phyloP scores from a whole-genome alignment of 2,797 vertebrate species.

The Gymnothorax reevesii region DNA sequence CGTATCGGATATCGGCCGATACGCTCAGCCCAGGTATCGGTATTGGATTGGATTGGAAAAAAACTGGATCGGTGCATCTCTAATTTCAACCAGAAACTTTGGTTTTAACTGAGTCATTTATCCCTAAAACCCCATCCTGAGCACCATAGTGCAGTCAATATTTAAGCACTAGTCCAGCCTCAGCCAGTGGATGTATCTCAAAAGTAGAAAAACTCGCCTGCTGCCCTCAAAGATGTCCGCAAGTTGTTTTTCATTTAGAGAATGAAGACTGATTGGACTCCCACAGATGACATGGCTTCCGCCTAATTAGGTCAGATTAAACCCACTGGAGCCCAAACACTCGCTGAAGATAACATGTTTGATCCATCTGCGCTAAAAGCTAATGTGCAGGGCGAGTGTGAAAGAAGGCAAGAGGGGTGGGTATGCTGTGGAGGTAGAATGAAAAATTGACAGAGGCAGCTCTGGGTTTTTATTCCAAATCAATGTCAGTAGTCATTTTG shows the following conservation, averaged over 20 bases:
- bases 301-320: slow-evolving; percentile 35
- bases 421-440: slow-evolving; percentile 3
- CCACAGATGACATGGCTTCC: slow-evolving; percentile 21
- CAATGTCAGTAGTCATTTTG: slow-evolving; percentile 53
- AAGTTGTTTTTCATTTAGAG: slow-evolving; percentile 32
- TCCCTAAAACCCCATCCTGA: not conserved
- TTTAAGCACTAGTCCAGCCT: not conserved
- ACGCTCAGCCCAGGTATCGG: too few species aligned
- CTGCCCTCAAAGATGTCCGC: not conserved
- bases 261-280: slow-evolving; percentile 37
- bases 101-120: not conserved
- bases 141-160: not conserved
- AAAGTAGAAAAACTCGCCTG: not conserved
- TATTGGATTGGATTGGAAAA: too few species aligned
- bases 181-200: not conserved
- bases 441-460: slow-evolving; percentile 48
- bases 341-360: not conserved
- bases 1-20: too few species aligned
- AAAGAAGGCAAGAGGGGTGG: not conserved
- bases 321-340: slow-evolving; percentile 24
- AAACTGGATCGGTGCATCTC: not conserved
- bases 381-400: not conserved
- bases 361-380: slow-evolving; percentile 22
- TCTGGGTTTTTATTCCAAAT: slow-evolving; percentile 45
- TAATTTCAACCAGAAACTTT: not conserved